A percentile compares a stretch with the other conserved stretches of the same genome.
These are phyloP conservation scores for Catharus minimus DNA, from an alignment of 2,113 vertebrate species.

Conservation along the genomic window DNA sequence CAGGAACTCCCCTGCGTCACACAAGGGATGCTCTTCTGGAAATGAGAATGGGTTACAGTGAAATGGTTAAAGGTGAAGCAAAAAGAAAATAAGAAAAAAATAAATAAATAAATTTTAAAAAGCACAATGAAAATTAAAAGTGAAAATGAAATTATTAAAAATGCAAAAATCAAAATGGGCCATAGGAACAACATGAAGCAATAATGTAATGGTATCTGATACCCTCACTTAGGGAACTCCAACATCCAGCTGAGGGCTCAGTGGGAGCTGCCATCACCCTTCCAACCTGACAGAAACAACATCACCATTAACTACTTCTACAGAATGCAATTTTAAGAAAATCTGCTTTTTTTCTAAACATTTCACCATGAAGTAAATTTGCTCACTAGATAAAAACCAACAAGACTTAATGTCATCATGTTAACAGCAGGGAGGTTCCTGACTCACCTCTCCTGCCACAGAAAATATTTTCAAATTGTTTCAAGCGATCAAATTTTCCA, in stretches of 20 bases:
- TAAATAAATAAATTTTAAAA: too few relatives aligned
- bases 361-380: neutral
- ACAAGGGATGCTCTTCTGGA: slow-evolving; percentile 86
- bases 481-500: neutral
- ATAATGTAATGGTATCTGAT: neutral
- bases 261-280: neutral
- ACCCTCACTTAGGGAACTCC: neutral
- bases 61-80: slow-evolving; percentile 11
- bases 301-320: neutral
- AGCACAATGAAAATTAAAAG: neutral
- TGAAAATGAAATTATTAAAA: neutral
- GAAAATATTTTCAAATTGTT: neutral
- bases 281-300: neutral
- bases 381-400: neutral
- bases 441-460: neutral
- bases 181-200: neutral
- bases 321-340: neutral
- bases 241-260: neutral
- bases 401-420: neutral
- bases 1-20: slow-evolving; percentile 91
- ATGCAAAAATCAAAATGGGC: neutral
- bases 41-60: slow-evolving; percentile 65
- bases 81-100: neutral
- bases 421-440: neutral
- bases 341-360: neutral